A percentile compares a stretch with the other conserved stretches of the same genome.
Evolutionary conservation across 92 coral and sea anemone genomes (phyloP).

Genomic region (Actinernus sp.): DNA sequence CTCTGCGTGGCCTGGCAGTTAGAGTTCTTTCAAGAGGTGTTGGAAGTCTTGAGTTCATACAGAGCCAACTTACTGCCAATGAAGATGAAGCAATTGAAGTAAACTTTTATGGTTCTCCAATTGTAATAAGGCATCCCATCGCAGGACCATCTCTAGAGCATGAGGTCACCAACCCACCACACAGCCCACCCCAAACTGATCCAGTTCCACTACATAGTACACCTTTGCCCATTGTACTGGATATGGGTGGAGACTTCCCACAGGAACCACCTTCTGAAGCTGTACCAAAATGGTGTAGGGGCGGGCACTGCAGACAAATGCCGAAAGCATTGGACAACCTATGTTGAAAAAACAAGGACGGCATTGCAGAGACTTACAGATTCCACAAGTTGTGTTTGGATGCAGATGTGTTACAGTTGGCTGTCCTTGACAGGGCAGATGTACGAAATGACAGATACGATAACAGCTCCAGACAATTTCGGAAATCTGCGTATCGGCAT

Average conservation of each 20-base stretch:
- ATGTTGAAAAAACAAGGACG: conserved; percentile 8
- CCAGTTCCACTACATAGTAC: too few species aligned
- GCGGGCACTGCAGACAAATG: conserved; percentile 9
- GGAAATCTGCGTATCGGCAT: too few species aligned
- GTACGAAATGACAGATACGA: too few species aligned
- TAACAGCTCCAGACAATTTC: too few species aligned
- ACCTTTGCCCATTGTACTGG: too few species aligned
- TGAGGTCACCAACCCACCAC: background rate
- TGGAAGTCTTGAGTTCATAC: conserved; percentile 24
- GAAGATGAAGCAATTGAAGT: background rate
- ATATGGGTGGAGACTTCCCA: too few species aligned
- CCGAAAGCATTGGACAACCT: conserved; percentile 1
- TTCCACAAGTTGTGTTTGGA: too few species aligned
- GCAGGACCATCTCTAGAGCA: conserved; percentile 1
- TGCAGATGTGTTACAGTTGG: too few species aligned
- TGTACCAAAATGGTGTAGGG: conserved; percentile 1
- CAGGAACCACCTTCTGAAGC: too few species aligned
- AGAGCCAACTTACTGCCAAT: background rate
- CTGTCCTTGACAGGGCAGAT: too few species aligned
- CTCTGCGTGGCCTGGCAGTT: conserved; percentile 1
- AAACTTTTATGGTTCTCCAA: conserved; percentile 6
- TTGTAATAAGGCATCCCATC: background rate
- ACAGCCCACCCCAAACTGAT: too few species aligned
- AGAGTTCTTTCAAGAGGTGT: conserved; percentile 16
- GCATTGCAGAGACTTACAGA: conserved; percentile 4